These are phyloP conservation scores for Podarcis raffonei DNA, from an alignment of 2,113 vertebrate genomes.

Conservation along the genomic window DNA sequence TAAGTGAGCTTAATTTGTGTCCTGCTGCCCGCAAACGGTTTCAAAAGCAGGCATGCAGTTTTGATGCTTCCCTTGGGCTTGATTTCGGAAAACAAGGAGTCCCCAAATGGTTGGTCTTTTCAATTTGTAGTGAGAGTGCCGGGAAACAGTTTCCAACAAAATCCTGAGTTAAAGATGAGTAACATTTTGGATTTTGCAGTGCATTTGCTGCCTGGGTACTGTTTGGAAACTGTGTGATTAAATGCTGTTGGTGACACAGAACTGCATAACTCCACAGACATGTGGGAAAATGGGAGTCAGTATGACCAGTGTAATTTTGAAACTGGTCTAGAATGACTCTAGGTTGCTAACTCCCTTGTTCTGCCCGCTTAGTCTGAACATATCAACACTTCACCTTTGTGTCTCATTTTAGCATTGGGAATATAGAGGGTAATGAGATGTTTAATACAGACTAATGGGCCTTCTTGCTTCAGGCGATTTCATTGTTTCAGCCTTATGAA, in stretches of 20 bases:
- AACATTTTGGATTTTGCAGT: not conserved
- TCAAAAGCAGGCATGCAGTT: not conserved
- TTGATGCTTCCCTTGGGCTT: conserved; percentile 11
- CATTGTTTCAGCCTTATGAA: not conserved
- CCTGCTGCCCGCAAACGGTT: not conserved
- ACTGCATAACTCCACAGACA: fast-evolving
- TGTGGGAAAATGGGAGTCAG: fast-evolving
- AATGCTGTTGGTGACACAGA: not conserved
- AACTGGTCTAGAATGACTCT: not conserved
- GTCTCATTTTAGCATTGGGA: not conserved
- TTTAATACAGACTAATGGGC: not conserved
- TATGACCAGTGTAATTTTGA: not conserved
- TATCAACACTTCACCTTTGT: not conserved
- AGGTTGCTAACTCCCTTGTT: not conserved
- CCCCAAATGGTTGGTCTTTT: not conserved
- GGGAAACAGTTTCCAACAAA: not conserved
- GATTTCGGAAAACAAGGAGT: not conserved
- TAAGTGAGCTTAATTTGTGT: conserved; percentile 20
- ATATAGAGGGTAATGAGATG: not conserved
- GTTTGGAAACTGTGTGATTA: not conserved
- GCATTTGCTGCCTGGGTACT: not conserved
- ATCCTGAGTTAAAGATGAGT: not conserved
- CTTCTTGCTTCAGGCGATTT: not conserved
- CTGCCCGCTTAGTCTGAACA: not conserved
- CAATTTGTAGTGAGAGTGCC: fast-evolving